Conservation (phyloP, 1,140 invertebrate species). For the Hycleus phaleratus region DNA sequence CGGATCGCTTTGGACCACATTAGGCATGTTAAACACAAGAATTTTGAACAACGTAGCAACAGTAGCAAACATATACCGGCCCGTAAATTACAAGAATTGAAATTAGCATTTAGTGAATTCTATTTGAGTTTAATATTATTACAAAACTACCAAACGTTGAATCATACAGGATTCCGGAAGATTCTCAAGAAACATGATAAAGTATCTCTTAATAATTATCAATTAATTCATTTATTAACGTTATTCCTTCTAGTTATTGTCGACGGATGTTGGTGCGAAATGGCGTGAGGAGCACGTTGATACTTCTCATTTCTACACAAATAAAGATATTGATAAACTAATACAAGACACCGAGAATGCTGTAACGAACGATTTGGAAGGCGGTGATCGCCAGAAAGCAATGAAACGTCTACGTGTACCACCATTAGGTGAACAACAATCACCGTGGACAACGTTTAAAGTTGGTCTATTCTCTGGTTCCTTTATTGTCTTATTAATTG, state of each 20-base stretch:
- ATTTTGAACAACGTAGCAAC: too few relatives aligned
- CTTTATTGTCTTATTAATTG: conserved; percentile 68
- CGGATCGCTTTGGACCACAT: conserved; percentile 49
- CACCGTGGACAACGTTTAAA: conserved; percentile 77
- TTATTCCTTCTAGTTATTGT: conserved; percentile 43
- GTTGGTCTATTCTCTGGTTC: conserved; percentile 76
- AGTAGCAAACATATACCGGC: conserved; percentile 43
- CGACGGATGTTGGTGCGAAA: conserved; percentile 51
- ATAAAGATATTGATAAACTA: conserved; percentile 79
- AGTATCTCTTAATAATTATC: conserved; percentile 39
- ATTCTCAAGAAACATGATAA: conserved; percentile 95
- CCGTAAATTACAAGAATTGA: conserved; percentile 74
- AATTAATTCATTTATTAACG: too few relatives aligned
- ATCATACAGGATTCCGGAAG: conserved; percentile 88
- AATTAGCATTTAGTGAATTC: conserved; percentile 87
- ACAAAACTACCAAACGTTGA: conserved; percentile 71
- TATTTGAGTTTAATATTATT: conserved; percentile 78
- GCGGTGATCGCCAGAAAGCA: conserved; percentile 71
- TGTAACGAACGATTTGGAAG: conserved; percentile 78
- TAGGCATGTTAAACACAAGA: conserved; percentile 28
- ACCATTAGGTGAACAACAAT: conserved; percentile 74
- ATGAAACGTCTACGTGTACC: conserved; percentile 85
- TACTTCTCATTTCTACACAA: conserved; percentile 73
- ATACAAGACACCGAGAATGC: conserved; percentile 75
- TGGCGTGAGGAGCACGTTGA: conserved; percentile 79